Base-by-base conservation (phyloP, 2,113 vertebrate species). In the Clarias batrachus region DNA sequence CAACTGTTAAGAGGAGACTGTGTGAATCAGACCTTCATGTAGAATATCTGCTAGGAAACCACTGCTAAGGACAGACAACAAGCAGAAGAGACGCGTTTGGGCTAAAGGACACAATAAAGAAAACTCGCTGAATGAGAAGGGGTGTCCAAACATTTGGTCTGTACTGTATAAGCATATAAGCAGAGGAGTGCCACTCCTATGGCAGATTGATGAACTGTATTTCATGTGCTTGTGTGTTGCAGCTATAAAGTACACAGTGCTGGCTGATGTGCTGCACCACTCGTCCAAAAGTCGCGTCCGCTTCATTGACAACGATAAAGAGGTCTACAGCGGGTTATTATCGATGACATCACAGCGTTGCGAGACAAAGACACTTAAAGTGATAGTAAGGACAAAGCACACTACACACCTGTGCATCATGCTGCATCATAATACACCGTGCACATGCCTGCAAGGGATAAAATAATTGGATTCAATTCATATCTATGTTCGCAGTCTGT, bases 231-330 rank as follows among this genome's bases (percentile, higher is more conserved):
- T 70, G 41, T 73, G 27, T 25, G 54, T 73, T 70, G 23, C 91
- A 99, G 98, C 92, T 11, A 90, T 99, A 90, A 89, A 91, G 62
- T 98, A 96, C 90, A 94, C 91, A 0, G 89, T 99, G 83, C 91
- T 93, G 33, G 97, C 96, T 0, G 97, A 99, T 85, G 86, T 90
- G 82, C 63, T 41, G 7, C 79, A 62, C 23, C 63, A 19, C 30
- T 95, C 93, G 81, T 94, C 94, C 30, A 92, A 94, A 59, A 95
- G 94, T 0, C 93, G 97, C n/a, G 95, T 99, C 41, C 92, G 56
- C 81, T 99, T 99, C 91, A 82, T 8, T 4, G 85, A 85, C 71
- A 93, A 91, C 0, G 90, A 92, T 0, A 93, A 94, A 0, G 92
- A 93, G 1, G 82, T 89, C 21, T 94, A 92, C 89, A 94, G 85